Conservation (phyloP, 2,113 vertebrate species). For the Butorides virescens region DNA sequence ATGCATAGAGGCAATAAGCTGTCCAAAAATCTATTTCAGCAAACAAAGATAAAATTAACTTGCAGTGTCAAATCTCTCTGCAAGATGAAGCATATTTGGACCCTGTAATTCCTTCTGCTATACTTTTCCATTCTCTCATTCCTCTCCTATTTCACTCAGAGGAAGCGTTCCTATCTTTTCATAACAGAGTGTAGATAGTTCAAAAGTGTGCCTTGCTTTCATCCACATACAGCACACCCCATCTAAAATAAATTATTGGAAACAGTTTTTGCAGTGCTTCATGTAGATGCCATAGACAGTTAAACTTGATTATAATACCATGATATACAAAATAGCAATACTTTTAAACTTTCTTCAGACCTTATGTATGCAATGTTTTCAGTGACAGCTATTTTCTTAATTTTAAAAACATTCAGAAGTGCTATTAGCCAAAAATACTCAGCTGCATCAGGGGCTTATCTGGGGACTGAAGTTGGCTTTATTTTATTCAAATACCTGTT, state of each 20-base stretch:
- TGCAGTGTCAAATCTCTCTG: neutral
- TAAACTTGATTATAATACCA: neutral
- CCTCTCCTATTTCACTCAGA: neutral
- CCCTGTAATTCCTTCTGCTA: neutral
- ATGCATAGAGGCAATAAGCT: neutral
- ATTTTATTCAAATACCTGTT: neutral
- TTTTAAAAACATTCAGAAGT: neutral
- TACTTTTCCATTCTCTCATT: constrained; percentile 21
- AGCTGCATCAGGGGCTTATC: neutral
- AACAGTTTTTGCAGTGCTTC: neutral
- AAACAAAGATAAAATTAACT: neutral
- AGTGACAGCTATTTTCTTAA: neutral
- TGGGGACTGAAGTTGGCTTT: neutral
- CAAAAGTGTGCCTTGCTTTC: constrained; percentile 11
- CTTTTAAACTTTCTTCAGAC: neutral
- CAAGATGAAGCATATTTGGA: neutral
- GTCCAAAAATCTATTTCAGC: neutral
- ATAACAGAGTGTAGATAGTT: neutral
- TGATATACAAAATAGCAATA: neutral
- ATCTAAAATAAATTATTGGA: neutral
- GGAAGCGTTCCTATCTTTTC: constrained; percentile 29
- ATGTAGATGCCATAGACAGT: neutral
- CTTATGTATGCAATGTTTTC: neutral
- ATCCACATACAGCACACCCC: neutral
- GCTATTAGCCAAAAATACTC: neutral